Conservation (phyloP, 2,797 vertebrate genomes). For the Rhyacichthys aspro region DNA sequence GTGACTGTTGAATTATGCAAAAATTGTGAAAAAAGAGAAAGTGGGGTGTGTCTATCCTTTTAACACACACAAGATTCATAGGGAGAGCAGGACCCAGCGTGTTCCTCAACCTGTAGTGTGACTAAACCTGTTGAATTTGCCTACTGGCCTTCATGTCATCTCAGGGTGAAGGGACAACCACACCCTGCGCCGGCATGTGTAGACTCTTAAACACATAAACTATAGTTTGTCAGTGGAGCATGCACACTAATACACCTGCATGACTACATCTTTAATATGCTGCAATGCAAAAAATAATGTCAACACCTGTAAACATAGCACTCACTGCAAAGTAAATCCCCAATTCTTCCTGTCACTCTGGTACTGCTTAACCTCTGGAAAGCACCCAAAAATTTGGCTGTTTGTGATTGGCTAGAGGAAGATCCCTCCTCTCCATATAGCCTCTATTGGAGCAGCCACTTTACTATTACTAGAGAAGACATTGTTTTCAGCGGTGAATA, state of each 20-base stretch:
- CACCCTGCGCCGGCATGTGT: constrained; percentile 67
- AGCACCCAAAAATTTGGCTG: constrained; percentile 40
- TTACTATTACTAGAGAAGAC: constrained; percentile 27
- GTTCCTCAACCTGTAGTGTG: constrained; percentile 58
- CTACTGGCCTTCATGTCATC: constrained; percentile 59
- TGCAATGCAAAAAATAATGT: neutral
- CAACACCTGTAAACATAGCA: neutral
- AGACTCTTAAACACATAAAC: constrained; percentile 33
- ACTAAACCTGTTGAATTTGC: constrained; percentile 75
- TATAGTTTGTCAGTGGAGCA: neutral
- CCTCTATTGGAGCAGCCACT: constrained; percentile 15
- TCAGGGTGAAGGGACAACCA: constrained; percentile 64
- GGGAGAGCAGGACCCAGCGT: constrained; percentile 64
- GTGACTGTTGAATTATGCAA: constrained; percentile 12
- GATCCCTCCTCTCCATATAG: constrained; percentile 55
- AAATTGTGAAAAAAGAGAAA: constrained; percentile 37
- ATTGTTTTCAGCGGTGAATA: constrained; percentile 16
- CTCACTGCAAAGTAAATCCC: constrained; percentile 20
- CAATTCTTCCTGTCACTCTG: constrained; percentile 49
- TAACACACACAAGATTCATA: constrained; percentile 25
- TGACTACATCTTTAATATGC: constrained; percentile 5
- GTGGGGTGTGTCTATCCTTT: constrained; percentile 59
- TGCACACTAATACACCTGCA: neutral
- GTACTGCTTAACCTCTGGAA: constrained; percentile 56
- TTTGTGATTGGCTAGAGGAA: constrained; percentile 56